phyloP scores from a whole-genome alignment of 2,797 vertebrate species.

The Gadopsis marmoratus region DNA sequence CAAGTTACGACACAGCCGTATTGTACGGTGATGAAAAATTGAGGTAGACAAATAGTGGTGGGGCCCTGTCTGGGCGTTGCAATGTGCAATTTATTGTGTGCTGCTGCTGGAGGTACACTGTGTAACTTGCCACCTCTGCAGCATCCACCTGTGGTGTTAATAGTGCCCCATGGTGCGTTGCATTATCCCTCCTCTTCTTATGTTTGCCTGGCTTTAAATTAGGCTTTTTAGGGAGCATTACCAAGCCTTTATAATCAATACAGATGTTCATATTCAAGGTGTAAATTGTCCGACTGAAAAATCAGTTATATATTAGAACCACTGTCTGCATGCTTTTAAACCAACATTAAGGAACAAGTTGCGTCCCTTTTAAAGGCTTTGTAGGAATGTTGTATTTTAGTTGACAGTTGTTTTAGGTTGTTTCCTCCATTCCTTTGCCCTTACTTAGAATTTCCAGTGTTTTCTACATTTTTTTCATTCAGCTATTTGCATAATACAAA shows the following conservation, averaged over 20 bases:
- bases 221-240: background rate
- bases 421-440: background rate
- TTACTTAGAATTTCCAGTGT: background rate
- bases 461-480: constrained; percentile 5
- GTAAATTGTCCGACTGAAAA: background rate
- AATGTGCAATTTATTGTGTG: background rate
- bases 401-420: background rate
- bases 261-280: background rate
- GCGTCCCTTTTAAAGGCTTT: background rate
- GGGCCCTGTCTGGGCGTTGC: background rate
- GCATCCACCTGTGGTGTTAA: background rate
- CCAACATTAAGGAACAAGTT: constrained; percentile 1
- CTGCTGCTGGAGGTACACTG: background rate
- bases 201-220: background rate
- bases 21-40: background rate
- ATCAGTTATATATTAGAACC: background rate
- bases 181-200: background rate
- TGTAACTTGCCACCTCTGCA: background rate
- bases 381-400: background rate
- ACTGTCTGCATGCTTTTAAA: background rate
- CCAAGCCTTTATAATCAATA: background rate
- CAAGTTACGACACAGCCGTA: background rate
- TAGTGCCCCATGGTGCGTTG: background rate
- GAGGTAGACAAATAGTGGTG: background rate
- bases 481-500: background rate